phyloP scores from a whole-genome alignment of 2,113 vertebrate genomes.

The Tetraodon nigroviridis region DNA sequence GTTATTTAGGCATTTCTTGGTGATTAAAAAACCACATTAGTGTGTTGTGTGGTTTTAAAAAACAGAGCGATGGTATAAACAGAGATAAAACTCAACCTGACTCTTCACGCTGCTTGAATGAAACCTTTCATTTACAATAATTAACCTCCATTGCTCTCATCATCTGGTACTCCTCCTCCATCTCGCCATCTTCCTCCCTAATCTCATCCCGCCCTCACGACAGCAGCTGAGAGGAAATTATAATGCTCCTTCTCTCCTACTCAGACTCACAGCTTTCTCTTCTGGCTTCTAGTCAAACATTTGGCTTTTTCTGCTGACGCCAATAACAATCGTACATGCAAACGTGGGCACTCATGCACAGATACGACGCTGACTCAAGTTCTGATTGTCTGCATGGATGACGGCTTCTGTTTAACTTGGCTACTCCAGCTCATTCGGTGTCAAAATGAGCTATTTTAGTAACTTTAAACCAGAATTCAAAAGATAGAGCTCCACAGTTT shows the following conservation, averaged over 20 bases:
- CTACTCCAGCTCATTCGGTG: slow-evolving; percentile 1
- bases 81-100: too few species aligned
- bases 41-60: background rate
- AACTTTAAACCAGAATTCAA: background rate
- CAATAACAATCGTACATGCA: slow-evolving; percentile 38
- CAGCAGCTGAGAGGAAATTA: slow-evolving; percentile 59
- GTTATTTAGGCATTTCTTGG: too few species aligned
- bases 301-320: slow-evolving; percentile 30
- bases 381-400: slow-evolving; percentile 13
- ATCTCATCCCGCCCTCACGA: slow-evolving; percentile 23
- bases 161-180: slow-evolving; percentile 22
- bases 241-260: slow-evolving; percentile 43
- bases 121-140: slow-evolving; percentile 61
- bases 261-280: slow-evolving; percentile 10
- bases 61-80: background rate
- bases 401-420: slow-evolving; percentile 19
- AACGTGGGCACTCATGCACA: slow-evolving; percentile 11
- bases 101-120: slow-evolving; percentile 14
- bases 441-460: background rate
- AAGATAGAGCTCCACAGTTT: background rate
- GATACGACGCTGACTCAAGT: slow-evolving; percentile 34
- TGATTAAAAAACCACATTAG: background rate
- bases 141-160: slow-evolving; percentile 44
- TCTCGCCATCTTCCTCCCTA: slow-evolving; percentile 32
- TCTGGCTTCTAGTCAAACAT: slow-evolving; percentile 28